A percentile compares a stretch with the other conserved stretches of the same genome.
phyloP scores from a whole-genome alignment of 2,113 vertebrate species.

The Axis porcinus region DNA sequence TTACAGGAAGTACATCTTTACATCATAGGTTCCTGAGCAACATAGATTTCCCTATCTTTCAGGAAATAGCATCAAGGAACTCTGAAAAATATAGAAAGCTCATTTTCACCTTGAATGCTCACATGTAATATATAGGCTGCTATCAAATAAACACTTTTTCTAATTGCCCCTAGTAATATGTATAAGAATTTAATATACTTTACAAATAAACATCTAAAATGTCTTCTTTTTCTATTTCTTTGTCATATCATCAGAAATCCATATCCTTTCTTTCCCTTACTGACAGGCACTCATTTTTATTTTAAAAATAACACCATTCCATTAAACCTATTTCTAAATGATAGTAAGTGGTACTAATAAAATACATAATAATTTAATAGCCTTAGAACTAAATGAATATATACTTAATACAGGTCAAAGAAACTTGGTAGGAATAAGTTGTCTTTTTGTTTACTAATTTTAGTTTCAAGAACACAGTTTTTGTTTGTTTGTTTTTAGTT shows the following conservation, averaged over 20 bases:
- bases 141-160: slow-evolving; percentile 62
- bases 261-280: slow-evolving; percentile 31
- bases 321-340: slow-evolving; percentile 62
- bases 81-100: slow-evolving; percentile 66
- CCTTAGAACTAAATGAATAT: slow-evolving; percentile 57
- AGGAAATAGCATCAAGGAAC: slow-evolving; percentile 68
- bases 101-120: slow-evolving; percentile 70
- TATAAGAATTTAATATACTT: slow-evolving; percentile 53
- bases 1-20: slow-evolving; percentile 66
- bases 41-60: background rate
- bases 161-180: slow-evolving; percentile 59
- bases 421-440: slow-evolving; percentile 60
- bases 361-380: slow-evolving; percentile 67
- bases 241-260: slow-evolving; percentile 22
- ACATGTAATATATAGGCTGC: slow-evolving; percentile 64
- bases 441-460: slow-evolving; percentile 55
- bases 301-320: slow-evolving; percentile 1
- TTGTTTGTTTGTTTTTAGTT: background rate
- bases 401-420: slow-evolving; percentile 63
- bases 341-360: slow-evolving; percentile 57
- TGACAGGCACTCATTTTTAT: slow-evolving; percentile 39
- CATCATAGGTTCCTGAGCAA: slow-evolving; percentile 48
- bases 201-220: slow-evolving; percentile 51
- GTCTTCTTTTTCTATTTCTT: slow-evolving; percentile 53
- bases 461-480: slow-evolving; percentile 30